phyloP scores from a whole-genome alignment of 2,888 invertebrate species.

The Watsonalla binaria region DNA sequence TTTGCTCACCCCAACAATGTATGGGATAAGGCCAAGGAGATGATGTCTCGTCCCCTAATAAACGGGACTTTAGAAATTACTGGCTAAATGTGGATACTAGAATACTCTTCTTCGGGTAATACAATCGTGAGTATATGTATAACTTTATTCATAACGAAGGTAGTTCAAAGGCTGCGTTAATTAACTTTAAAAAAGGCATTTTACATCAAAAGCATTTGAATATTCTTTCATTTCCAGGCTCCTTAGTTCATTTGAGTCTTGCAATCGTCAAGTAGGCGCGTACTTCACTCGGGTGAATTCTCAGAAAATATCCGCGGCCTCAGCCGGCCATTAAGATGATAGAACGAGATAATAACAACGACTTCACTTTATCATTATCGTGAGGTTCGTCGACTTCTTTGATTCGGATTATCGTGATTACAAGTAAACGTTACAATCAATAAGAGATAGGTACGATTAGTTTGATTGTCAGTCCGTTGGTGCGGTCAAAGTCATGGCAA shows the following conservation, averaged over 20 bases:
- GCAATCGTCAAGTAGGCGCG: background rate
- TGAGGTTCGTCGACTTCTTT: constrained; percentile 44
- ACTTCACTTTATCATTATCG: constrained; percentile 50
- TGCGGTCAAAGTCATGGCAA: background rate
- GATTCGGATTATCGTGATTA: constrained; percentile 44
- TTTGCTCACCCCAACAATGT: too few relatives aligned
- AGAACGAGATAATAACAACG: constrained; percentile 53
- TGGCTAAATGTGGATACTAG: too few relatives aligned
- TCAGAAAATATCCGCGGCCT: constrained; percentile 36
- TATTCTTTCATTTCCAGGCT: too few relatives aligned
- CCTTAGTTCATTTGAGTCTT: too few relatives aligned
- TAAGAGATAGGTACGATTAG: constrained; percentile 4
- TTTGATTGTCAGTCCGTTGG: background rate
- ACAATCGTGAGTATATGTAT: too few relatives aligned
- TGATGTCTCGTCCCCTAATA: too few relatives aligned
- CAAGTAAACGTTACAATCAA: constrained; percentile 24
- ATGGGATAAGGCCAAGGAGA: too few relatives aligned
- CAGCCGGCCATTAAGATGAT: constrained; percentile 50
- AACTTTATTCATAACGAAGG: too few relatives aligned
- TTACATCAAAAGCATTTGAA: background rate
- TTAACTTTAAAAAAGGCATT: background rate
- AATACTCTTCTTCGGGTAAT: too few relatives aligned
- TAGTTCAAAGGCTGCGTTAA: too few relatives aligned
- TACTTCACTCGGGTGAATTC: constrained; percentile 22
- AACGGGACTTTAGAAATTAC: too few relatives aligned